Evolutionary conservation across 2,888 invertebrate species (phyloP), one percentile per base, ranked within the genome.

Genomic region (Oxycera nigricornis): DNA sequence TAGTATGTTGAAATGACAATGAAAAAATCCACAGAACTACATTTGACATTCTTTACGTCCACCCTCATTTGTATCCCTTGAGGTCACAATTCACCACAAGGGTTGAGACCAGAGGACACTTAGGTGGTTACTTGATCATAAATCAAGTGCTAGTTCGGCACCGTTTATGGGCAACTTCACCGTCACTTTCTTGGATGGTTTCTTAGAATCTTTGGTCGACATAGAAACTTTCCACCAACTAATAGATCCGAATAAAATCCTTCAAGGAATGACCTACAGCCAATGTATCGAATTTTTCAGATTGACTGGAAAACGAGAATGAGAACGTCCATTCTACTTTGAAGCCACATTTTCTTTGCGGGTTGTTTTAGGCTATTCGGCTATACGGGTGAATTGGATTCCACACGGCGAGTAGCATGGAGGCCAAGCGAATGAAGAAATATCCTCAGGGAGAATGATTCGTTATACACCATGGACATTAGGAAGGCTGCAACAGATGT

Each of bases 1-100:
- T 6, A 4, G 22, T 57, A 61, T 7, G 30, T 31, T 22, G 22
- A 55, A 22, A 2, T n/a, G 17, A 4, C 4, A 22, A 70, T 55
- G 57, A 68, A 76, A 28, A 68, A 68, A 74, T 62, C 72, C 30
- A 24, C 46, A 67, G 17, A 67, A 31, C 70, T 31, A 70, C 55
- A 52, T 52, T 20, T 31, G 35, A 55, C 52, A 55, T 52, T 70
- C 70, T 31, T 70, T 22, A 31, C 70, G 76, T 76, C 75, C 75
- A 75, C 73, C 75, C 76, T 76, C 73, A 72, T 74, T 76, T 72
- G 62, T 70, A 74, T 76, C 77, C 77, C 77, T 61, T 76, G 77
- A 75, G 77, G 76, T 77, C 75, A 74, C 73, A 75, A 77, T 77
- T 76, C 74, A 73, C 76, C 76, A 75, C 75, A 76, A 76, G 76